phyloP scores from a whole-genome alignment of 2,888 invertebrate genomes.

The Diploptera punctata region DNA sequence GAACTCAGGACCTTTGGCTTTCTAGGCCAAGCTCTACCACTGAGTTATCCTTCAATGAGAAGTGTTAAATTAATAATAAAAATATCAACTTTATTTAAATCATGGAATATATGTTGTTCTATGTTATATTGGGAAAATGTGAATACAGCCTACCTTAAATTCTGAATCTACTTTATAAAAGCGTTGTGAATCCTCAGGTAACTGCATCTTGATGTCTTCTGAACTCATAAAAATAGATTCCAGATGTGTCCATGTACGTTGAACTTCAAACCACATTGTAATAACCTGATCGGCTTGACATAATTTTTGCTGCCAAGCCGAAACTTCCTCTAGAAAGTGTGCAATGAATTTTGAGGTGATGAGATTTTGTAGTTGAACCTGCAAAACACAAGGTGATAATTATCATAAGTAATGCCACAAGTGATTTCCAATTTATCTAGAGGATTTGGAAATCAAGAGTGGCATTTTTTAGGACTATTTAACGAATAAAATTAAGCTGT shows the following conservation, averaged over 20 bases:
- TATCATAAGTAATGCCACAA: no score
- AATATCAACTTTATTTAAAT: no score
- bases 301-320: constrained; percentile 91
- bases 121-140: no score
- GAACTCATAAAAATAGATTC: constrained; percentile 99
- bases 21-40: no score
- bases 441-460: no score
- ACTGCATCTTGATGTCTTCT: constrained; percentile 92
- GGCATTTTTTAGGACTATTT: no score
- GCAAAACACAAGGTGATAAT: constrained; percentile 40
- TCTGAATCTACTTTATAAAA: constrained; percentile 91
- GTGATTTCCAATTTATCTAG: no score
- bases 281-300: constrained; percentile 94
- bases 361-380: constrained; percentile 94
- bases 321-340: constrained; percentile 93
- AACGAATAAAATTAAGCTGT: no score
- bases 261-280: constrained; percentile 94
- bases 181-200: constrained; percentile 91
- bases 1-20: no score
- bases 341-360: constrained; percentile 97
- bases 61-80: no score
- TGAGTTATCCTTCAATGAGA: no score
- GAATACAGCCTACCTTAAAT: constrained; percentile 73
- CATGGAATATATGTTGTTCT: no score
- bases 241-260: constrained; percentile 95